Base-by-base conservation (phyloP, 2,113 vertebrate species). In the Limnothrissa miodon region DNA sequence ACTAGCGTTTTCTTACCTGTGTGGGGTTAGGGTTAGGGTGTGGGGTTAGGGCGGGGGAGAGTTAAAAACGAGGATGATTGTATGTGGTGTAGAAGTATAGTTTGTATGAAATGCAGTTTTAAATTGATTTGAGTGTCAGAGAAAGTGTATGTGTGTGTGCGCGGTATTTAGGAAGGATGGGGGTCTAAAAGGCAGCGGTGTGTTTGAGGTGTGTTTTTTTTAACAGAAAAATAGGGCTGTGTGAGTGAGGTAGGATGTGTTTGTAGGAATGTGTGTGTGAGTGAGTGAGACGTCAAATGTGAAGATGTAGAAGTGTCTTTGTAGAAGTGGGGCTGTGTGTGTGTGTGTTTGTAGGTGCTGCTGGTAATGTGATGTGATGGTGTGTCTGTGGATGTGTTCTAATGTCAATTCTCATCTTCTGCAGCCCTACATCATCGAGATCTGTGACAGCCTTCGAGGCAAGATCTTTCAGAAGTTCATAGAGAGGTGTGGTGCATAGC, bases 381-480 rank as follows among this genome's bases (percentile, higher is more conserved):
- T 5, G 21, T 56, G 33, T 46, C 10, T 48, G 19, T 11, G 42
- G 17, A 19, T 7, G 9, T 39, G 23, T 82, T 10, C 10, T 85
- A 29, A 78, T 66, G 44, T 78, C 62, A 83, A 59, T 85, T 7
- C 88, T 10, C 87, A 23, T 48, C 51, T 39, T 81, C 66, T 86
- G 36, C 86, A 95, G 94, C 94, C 93, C 19, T 99, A 99, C 93
- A 97, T 99, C 85, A 95, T 99, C 93, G 98, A 99, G 94, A 99
- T 99, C 78, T 98, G 97, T 82, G 97, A 97, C 92, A 99, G 98
- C 90, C 94, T 99, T 82, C 95, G 97, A 87, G 97, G 98, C 78
- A 96, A 95, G 83, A 97, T 98, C 93, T 99, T 99, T 92, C 97
- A 96, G 78, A 98, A 96, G 89, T 99, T 97, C 92, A 96, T 99